Evolutionary conservation across 2,797 vertebrate species (phyloP), one percentile per base, ranked within the genome.

Genomic region (Sciurus carolinensis): DNA sequence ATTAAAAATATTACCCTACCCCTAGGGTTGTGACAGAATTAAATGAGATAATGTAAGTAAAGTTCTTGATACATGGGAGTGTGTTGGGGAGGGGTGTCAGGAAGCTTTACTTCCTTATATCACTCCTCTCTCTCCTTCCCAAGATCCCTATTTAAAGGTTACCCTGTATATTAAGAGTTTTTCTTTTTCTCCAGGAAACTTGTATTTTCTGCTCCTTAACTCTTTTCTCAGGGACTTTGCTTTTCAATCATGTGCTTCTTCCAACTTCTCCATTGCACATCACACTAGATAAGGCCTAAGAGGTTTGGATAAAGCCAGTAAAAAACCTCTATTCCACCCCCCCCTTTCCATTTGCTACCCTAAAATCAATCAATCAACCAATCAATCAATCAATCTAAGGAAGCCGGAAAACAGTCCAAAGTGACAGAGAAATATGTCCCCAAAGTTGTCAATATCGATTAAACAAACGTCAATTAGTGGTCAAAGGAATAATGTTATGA

Each of bases 1-100:
- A 76, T 95, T 44, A 95, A 87, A 97, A 95, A 84, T 42, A 20
- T 15, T 54, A 62, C 7, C 59, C n/a, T 77, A n/a, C 24, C 26
- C 44, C 79, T 52, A 62, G 71, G 18, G 33, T 50, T 89, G 59
- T 67, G 73, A 47, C 13, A 77, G 42, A 92, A 84, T 92, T 96
- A 95, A 86, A 84, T 85, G 72, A 96, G 93, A 90, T 91, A 69
- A 95, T 67, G 52, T 18, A 42, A 90, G 42, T n/a, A 3, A 50
- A 42, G 14, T 39, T 93, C 28, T 62, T 57, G 57, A 18, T 52
- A 6, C 8, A 0, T 2, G 3, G 10, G 36, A 33, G 76, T 9
- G 20, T 44, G 15, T 26, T 14, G 54, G 64, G 18, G 36, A 36
- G 36, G 36, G 36, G 47, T 13, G 73, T 66, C 18, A 3, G 33